A percentile compares a stretch with the other conserved stretches of the same genome.
These are phyloP conservation scores for Zaprionus tsacasi DNA, from an alignment of 1,140 invertebrate species.

Conservation along the genomic window DNA sequence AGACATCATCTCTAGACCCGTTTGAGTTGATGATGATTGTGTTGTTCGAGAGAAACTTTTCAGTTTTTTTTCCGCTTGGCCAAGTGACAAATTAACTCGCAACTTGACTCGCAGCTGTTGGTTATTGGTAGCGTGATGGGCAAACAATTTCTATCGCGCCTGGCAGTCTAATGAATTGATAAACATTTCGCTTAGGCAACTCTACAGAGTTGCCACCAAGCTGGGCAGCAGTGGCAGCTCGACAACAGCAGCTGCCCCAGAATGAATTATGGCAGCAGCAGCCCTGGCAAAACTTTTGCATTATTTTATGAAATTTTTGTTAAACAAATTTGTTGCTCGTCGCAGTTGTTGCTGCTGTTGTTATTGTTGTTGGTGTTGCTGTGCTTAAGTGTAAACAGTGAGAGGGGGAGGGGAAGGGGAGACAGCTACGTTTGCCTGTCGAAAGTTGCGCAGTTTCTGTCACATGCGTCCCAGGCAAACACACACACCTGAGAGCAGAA, in stretches of 20 bases:
- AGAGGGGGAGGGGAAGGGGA: not conserved
- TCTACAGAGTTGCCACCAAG: slow-evolving; percentile 31
- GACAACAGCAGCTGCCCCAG: slow-evolving; percentile 50
- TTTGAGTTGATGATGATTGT: not conserved
- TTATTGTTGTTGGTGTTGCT: slow-evolving; percentile 39
- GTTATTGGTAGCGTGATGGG: slow-evolving; percentile 42
- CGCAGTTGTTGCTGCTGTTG: slow-evolving; percentile 23
- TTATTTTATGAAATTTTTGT: slow-evolving; percentile 61
- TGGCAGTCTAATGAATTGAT: slow-evolving; percentile 54
- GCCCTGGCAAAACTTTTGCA: slow-evolving; percentile 43
- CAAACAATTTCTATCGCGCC: slow-evolving; percentile 48
- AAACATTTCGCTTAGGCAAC: slow-evolving; percentile 43
- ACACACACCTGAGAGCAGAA: slow-evolving; percentile 29
- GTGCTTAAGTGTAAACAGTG: slow-evolving; percentile 61
- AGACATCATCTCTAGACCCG: slow-evolving; percentile 7
- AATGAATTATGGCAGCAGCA: slow-evolving; percentile 40
- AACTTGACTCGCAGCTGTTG: slow-evolving; percentile 33
- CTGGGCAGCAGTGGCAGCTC: slow-evolving; percentile 7
- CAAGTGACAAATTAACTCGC: slow-evolving; percentile 48
- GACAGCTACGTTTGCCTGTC: slow-evolving; percentile 7
- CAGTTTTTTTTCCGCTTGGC: slow-evolving; percentile 1
- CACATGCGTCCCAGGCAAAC: slow-evolving; percentile 45
- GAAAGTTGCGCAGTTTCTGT: slow-evolving; percentile 53
- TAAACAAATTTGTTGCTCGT: slow-evolving; percentile 58
- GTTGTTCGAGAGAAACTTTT: slow-evolving; percentile 8